Conservation (phyloP, 2,797 vertebrate genomes). For the Gymnoscopelus braueri region DNA sequence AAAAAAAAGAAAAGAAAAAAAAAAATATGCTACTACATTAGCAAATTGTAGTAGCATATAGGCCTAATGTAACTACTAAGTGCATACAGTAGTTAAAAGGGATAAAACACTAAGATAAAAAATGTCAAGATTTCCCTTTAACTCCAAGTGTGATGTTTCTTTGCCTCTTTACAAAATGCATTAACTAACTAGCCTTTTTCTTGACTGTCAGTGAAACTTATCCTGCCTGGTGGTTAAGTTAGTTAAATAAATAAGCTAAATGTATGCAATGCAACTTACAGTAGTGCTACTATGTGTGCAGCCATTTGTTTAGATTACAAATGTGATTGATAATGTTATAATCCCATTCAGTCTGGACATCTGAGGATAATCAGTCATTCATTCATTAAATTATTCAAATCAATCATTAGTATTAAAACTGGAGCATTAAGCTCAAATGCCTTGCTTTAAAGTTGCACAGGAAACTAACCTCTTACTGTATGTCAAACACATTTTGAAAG, state of each 20-base stretch:
- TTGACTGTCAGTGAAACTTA: slow-evolving; percentile 42
- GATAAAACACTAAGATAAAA: slow-evolving; percentile 5
- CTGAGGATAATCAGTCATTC: slow-evolving; percentile 74
- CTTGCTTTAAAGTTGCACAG: slow-evolving; percentile 64
- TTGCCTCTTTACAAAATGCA: slow-evolving; percentile 27
- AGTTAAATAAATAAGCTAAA: slow-evolving; percentile 70
- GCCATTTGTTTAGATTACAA: slow-evolving; percentile 76
- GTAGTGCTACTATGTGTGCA: slow-evolving; percentile 67
- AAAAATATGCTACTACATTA: no score
- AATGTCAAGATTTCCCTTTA: not conserved
- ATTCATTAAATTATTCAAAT: slow-evolving; percentile 75
- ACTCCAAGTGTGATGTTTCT: not conserved
- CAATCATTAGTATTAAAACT: slow-evolving; percentile 70
- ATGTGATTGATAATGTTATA: slow-evolving; percentile 70
- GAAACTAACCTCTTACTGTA: slow-evolving; percentile 49
- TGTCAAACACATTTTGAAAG: slow-evolving; percentile 41
- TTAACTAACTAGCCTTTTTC: slow-evolving; percentile 13
- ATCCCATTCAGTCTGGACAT: slow-evolving; percentile 59
- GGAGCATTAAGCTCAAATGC: slow-evolving; percentile 71
- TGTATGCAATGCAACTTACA: slow-evolving; percentile 62
- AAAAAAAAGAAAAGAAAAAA: no score
- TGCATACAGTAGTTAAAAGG: not conserved
- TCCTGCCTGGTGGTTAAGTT: slow-evolving; percentile 49
- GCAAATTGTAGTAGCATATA: no score
- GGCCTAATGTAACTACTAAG: not conserved